phyloP scores from a whole-genome alignment of 2,888 invertebrate species.

The Drosophila barbarae region DNA sequence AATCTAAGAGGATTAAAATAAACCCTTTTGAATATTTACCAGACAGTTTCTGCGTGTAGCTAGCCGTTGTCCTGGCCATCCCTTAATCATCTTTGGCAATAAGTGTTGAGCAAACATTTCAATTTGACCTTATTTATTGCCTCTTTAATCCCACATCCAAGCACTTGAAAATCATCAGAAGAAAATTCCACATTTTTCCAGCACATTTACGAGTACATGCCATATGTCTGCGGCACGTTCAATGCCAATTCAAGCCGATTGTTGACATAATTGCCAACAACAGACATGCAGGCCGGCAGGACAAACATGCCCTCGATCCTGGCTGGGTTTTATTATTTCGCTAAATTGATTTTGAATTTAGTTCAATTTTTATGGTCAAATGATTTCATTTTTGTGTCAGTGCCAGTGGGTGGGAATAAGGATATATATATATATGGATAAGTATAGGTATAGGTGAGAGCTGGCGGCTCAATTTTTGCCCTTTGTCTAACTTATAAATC shows the following conservation, averaged over 20 bases:
- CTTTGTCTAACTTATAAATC: constrained; percentile 66
- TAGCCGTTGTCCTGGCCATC: not conserved
- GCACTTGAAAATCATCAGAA: constrained; percentile 15
- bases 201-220: constrained; percentile 6
- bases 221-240: constrained; percentile 22
- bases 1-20: not conserved
- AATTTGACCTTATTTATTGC: constrained; percentile 17
- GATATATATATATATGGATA: not conserved
- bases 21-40: not conserved
- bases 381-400: constrained; percentile 73
- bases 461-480: constrained; percentile 55
- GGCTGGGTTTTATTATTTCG: constrained; percentile 71
- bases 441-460: not conserved
- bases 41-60: not conserved
- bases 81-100: constrained; percentile 15
- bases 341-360: constrained; percentile 76
- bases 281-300: constrained; percentile 22
- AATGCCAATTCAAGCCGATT: constrained; percentile 43
- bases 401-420: constrained; percentile 8
- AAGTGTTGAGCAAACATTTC: constrained; percentile 23
- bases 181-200: constrained; percentile 9
- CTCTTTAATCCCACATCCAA: constrained; percentile 6
- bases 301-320: constrained; percentile 32
- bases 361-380: constrained; percentile 77
- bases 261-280: constrained; percentile 53